phyloP scores from a whole-genome alignment of 2,113 vertebrate genomes.

The Forbesichthys papilliferus region DNA sequence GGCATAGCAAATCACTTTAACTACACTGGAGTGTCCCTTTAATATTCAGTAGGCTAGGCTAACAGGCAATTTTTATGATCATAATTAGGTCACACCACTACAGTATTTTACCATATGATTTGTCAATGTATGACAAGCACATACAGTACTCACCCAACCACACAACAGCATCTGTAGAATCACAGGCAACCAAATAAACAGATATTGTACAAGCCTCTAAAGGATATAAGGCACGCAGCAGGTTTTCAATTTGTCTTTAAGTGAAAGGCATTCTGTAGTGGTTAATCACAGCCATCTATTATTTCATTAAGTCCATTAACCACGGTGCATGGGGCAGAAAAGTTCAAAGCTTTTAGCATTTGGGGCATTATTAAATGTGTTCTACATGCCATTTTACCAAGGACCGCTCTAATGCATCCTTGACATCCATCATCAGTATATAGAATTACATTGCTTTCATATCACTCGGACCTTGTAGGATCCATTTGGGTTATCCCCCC shows the following conservation, averaged over 20 bases:
- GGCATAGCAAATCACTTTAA: too few relatives aligned
- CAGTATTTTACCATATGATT: too few relatives aligned
- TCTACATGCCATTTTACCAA: conserved; percentile 53
- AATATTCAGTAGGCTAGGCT: too few relatives aligned
- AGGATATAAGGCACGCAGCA: not conserved
- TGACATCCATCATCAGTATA: conserved; percentile 50
- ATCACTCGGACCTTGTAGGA: conserved; percentile 36
- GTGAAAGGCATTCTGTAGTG: conserved; percentile 21
- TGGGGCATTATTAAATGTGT: conserved; percentile 56
- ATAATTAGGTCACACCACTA: too few relatives aligned
- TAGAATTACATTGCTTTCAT: conserved; percentile 46
- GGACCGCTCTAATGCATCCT: conserved; percentile 48
- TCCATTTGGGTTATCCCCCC: conserved; percentile 30
- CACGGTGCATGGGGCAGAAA: conserved; percentile 36
- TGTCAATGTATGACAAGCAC: too few relatives aligned
- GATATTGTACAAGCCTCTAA: conserved; percentile 1
- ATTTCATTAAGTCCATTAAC: conserved; percentile 66
- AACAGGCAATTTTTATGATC: too few relatives aligned
- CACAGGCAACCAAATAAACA: not conserved
- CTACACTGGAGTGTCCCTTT: too few relatives aligned
- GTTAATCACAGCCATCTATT: conserved; percentile 56
- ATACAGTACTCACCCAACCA: not conserved
- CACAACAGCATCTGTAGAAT: not conserved
- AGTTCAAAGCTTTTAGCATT: conserved; percentile 68
- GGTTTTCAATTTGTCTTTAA: conserved; percentile 5